Percentiles rank a stretch among this genome's conserved stretches.
Evolutionary conservation across 2,888 invertebrate genomes (phyloP).

Genomic region (Lutraria lutraria): DNA sequence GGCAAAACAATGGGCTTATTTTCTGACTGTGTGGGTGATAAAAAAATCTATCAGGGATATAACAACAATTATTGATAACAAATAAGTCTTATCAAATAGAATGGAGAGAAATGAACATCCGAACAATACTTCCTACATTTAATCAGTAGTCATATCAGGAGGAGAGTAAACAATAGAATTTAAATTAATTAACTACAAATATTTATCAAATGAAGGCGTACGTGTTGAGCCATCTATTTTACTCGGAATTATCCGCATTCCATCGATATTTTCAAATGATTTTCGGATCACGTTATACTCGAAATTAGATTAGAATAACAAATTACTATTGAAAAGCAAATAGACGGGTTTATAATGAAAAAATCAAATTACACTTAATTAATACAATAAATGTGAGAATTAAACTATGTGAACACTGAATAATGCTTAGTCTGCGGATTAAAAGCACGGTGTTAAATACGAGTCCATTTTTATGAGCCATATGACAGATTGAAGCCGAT

Average conservation of each 20-base stretch:
- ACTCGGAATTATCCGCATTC: neutral
- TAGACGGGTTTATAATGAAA: neutral
- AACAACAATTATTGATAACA: neutral
- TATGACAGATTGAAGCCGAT: too few relatives aligned
- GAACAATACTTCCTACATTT: conserved; percentile 3
- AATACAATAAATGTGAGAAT: neutral
- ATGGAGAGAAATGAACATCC: neutral
- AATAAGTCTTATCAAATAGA: neutral
- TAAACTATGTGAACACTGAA: neutral
- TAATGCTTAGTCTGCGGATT: neutral
- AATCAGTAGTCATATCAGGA: conserved; percentile 9
- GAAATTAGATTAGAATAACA: conserved; percentile 11
- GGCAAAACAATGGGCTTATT: neutral
- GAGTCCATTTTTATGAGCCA: too few relatives aligned
- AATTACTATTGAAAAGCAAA: neutral
- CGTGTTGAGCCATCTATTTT: conserved; percentile 6
- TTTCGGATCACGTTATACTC: neutral
- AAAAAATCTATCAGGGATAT: neutral
- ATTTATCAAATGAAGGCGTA: neutral
- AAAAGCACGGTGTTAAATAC: too few relatives aligned
- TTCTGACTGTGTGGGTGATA: neutral
- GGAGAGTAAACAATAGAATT: conserved; percentile 5
- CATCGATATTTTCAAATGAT: conserved; percentile 2
- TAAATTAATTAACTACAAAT: conserved; percentile 13
- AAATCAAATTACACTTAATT: conserved; percentile 3